Evolutionary conservation across 1,140 invertebrate species (phyloP), one percentile per base, ranked within the genome.

Genomic region (Bombus confusus): DNA sequence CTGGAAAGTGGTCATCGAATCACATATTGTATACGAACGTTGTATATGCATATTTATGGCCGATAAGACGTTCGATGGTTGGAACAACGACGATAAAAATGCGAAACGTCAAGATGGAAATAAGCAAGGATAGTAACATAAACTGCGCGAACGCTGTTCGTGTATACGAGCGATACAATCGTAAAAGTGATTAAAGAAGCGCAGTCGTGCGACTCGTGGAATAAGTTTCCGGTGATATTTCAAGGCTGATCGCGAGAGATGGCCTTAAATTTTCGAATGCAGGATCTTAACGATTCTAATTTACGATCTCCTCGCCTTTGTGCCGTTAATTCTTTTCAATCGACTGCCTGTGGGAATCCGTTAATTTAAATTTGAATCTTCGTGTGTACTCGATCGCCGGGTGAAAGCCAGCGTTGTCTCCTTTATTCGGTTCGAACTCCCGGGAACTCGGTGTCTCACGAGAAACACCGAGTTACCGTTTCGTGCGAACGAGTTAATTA

Each of bases 351-450:
- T 9, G 47, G 25, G 47, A 79, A 52, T 41, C 22, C 74, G 59
- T 79, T 80, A 88, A 89, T 86, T 89, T 86, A 39, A 86, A 86
- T 81, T 77, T 10, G 34, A 72, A 68, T 80, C n/a, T 8, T 43
- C 47, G 75, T 22, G 28, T 52, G 57, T 25, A n/a, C 25, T 34
- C 47, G 71, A 41, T 47, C 6, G 41, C 62, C n/a, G 84, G 75
- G 88, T 89, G 88, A 89, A 89, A 89, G 88, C 87, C 66, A 83
- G 43, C 66, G 80, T 86, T 88, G 77, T 83, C 76, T 86, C 66
- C n/a, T 81, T n/a, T 74, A 83, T 86, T 74, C 87, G 80, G 57
- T 25, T 76, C 59, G 72, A 78, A 86, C 57, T 86, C 72, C 80
- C 66, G 66, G 59, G 52, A 89, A 75, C 79, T 43, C 71, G 64